A percentile compares a stretch with the other conserved stretches of the same genome.
Conservation (phyloP, 2,113 vertebrate genomes). For the Pavo muticus region DNA sequence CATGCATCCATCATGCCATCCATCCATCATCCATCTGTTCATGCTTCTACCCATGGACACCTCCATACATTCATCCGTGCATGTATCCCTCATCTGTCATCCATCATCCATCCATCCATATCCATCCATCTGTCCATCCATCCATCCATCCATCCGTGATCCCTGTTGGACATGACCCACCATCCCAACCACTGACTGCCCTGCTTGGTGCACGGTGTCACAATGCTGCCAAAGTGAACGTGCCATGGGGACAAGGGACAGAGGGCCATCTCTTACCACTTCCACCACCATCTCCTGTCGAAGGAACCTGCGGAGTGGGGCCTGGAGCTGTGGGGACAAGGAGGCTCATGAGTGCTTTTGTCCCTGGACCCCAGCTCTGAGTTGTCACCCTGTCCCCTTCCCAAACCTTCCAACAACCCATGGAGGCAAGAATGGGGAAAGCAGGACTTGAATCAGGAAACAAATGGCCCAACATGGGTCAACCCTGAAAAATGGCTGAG, state of each 20-base stretch:
- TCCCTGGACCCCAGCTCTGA: not conserved
- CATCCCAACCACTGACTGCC: not conserved
- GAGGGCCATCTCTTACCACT: slow-evolving; percentile 84
- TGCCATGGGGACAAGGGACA: not conserved
- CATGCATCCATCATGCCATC: fast-evolving
- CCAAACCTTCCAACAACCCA: not conserved
- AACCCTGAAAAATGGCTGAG: not conserved
- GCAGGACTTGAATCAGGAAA: fast-evolving
- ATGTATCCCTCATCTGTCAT: not conserved
- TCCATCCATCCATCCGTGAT: fast-evolving
- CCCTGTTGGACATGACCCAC: fast-evolving
- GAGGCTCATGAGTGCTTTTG: fast-evolving
- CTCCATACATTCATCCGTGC: no score
- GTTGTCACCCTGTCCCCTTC: fast-evolving
- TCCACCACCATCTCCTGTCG: slow-evolving; percentile 98
- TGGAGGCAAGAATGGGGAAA: not conserved
- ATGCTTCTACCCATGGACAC: not conserved
- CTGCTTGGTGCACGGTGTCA: fast-evolving
- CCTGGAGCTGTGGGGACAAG: slow-evolving; percentile 86
- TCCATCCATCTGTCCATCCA: not conserved
- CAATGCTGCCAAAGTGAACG: not conserved
- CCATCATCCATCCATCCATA: not conserved
- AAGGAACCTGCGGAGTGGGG: slow-evolving; percentile 93
- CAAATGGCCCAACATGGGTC: not conserved
- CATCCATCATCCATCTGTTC: not conserved